phyloP scores from a whole-genome alignment of 2,113 vertebrate species.

The Passer domesticus region DNA sequence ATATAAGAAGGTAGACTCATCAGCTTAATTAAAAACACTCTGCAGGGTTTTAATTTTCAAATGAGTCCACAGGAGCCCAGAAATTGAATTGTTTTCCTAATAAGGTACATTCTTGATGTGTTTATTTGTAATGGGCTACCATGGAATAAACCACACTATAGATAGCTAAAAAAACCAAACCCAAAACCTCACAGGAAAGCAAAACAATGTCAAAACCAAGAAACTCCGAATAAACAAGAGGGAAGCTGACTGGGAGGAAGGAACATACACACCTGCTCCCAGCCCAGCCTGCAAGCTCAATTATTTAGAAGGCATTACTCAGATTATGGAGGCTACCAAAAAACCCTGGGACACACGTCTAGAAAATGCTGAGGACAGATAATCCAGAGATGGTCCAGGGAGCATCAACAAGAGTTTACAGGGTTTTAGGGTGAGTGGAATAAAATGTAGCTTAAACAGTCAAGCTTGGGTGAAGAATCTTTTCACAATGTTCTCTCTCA shows the following conservation, averaged over 20 bases:
- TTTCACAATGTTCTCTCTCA: not conserved
- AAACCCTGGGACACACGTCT: not conserved
- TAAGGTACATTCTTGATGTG: not conserved
- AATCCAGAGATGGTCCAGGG: not conserved
- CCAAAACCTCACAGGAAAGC: not conserved
- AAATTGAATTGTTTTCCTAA: conserved; percentile 32
- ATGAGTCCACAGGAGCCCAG: not conserved
- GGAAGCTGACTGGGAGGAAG: not conserved
- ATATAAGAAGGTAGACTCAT: not conserved
- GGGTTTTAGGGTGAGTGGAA: not conserved
- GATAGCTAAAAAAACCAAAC: not conserved
- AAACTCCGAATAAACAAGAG: not conserved
- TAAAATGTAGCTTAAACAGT: not conserved
- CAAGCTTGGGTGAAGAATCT: not conserved
- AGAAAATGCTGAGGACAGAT: not conserved
- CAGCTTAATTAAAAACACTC: conserved; percentile 22
- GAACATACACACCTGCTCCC: not conserved
- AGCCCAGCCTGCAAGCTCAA: not conserved
- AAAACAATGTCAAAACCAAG: conserved; percentile 4
- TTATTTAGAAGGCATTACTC: not conserved
- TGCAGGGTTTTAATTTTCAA: conserved; percentile 26
- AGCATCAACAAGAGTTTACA: not conserved
- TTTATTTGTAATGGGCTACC: conserved; percentile 20
- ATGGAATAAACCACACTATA: not conserved
- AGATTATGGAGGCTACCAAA: not conserved